These are phyloP conservation scores for Halictus ligatus DNA, from an alignment of 2,888 invertebrate species.

Conservation along the genomic window DNA sequence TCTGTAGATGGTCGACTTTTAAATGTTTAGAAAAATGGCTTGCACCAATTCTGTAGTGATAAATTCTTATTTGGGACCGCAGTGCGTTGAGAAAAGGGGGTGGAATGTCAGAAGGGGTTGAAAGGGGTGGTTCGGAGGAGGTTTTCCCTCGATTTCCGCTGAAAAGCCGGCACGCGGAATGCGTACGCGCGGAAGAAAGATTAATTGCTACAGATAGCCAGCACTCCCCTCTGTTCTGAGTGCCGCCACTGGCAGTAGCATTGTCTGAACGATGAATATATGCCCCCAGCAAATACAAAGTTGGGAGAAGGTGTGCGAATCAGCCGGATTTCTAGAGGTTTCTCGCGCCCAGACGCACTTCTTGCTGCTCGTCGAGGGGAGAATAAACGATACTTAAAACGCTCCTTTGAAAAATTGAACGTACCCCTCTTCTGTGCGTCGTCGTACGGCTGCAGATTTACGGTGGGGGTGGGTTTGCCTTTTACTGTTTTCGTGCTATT, in stretches of 20 bases:
- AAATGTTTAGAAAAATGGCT: background rate
- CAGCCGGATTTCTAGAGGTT: conserved; percentile 10
- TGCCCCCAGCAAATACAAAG: conserved; percentile 25
- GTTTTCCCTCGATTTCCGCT: conserved; percentile 21
- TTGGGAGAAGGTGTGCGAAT: background rate
- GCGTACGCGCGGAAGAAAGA: conserved; percentile 39
- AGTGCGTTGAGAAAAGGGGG: background rate
- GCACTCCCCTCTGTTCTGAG: background rate
- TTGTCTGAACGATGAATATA: conserved; percentile 30
- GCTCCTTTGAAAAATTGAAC: conserved; percentile 21
- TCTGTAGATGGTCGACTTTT: background rate
- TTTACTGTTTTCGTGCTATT: background rate
- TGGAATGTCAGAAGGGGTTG: background rate
- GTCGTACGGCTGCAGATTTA: background rate
- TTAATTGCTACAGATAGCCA: conserved; percentile 56
- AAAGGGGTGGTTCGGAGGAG: background rate
- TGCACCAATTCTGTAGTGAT: too few species aligned
- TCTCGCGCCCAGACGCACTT: background rate
- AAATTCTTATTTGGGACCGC: background rate
- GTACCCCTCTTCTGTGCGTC: background rate
- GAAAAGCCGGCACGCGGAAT: conserved; percentile 9
- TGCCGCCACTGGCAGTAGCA: background rate
- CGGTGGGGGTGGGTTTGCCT: background rate
- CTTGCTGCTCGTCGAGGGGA: background rate
- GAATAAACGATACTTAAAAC: conserved; percentile 19